These are phyloP conservation scores for Lampropteryx suffumata DNA, from an alignment of 2,888 invertebrate genomes.

Conservation along the genomic window DNA sequence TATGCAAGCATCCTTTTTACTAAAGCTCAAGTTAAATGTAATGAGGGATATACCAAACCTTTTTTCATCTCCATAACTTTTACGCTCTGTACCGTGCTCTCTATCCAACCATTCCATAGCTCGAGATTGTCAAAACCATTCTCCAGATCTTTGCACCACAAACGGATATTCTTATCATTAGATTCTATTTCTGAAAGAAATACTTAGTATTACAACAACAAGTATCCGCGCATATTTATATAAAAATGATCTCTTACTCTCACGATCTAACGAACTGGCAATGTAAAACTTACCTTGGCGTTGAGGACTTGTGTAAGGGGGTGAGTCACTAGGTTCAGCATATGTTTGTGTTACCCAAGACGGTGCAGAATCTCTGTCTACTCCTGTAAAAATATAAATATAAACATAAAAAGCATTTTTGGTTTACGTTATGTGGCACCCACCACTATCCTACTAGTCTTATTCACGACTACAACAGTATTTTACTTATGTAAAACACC, in stretches of 20 bases:
- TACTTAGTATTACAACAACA: too few relatives aligned
- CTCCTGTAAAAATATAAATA: constrained; percentile 32
- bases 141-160: constrained; percentile 59
- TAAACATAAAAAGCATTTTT: too few relatives aligned
- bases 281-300: constrained; percentile 12
- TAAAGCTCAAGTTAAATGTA: too few relatives aligned
- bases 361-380: constrained; percentile 41
- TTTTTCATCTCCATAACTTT: constrained; percentile 42
- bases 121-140: constrained; percentile 54
- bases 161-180: constrained; percentile 39
- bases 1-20: too few relatives aligned
- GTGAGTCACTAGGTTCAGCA: constrained; percentile 38
- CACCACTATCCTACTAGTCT: too few relatives aligned
- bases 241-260: too few relatives aligned
- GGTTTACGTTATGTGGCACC: too few relatives aligned
- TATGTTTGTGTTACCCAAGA: constrained; percentile 37
- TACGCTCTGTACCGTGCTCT: constrained; percentile 46
- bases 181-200: constrained; percentile 37
- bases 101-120: constrained; percentile 63
- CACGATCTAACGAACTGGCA: too few relatives aligned
- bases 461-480: too few relatives aligned
- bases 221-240: too few relatives aligned
- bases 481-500: too few relatives aligned
- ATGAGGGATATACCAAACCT: constrained; percentile 31
- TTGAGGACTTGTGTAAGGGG: constrained; percentile 14